Base-by-base conservation (phyloP, 2,113 vertebrate species). In the Cheilinus undulatus region DNA sequence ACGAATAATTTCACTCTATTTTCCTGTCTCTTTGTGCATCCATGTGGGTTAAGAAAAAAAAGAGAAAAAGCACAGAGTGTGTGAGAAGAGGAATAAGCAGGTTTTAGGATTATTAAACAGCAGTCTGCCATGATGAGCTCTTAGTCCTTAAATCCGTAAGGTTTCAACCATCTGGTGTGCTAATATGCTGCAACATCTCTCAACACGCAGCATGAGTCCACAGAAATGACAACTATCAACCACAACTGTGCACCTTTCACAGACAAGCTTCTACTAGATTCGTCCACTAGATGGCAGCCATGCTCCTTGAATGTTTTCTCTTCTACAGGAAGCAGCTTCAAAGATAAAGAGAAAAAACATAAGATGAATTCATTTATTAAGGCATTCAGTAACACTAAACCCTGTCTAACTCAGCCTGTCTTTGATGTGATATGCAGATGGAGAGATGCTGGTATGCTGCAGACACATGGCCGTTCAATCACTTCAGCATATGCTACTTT, bases 281-380 rank as follows among this genome's bases (percentile, higher is more conserved):
- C 3, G 1, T 45, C 88, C 94, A 92, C 87, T 79, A 92, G 94
- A 92, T 90, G 92, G 56, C 90, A 88, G 76, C 74, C 83, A 83
- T 70, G 79, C 36, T 72, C 83, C 72, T 90, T 36, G 8, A 20
- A 85, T 83, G 12, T 19, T 19, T 27, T 53, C 2, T 5, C 0
- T 9, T 24, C 12, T 1, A 3, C 22, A 58, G 12, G 20, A n/a
- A 20, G 56, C 13, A 23, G 22, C 27, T 42, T 11, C 2, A 4
- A 36, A 10, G 36, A 12, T 23, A 27, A 51, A 40, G 0, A 40
- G 34, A 51, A 48, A 48, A 51, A 43, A 48, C 36, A 23, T 71
- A 3, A 66, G 24, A 61, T 56, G 23, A 52, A 73, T 46, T 26
- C 36, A 83, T 54, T 22, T 17, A 32, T 28, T 34, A 6, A 17